Evolutionary conservation across 2,797 vertebrate species (phyloP).

Genomic region (Dipus sagitta): DNA sequence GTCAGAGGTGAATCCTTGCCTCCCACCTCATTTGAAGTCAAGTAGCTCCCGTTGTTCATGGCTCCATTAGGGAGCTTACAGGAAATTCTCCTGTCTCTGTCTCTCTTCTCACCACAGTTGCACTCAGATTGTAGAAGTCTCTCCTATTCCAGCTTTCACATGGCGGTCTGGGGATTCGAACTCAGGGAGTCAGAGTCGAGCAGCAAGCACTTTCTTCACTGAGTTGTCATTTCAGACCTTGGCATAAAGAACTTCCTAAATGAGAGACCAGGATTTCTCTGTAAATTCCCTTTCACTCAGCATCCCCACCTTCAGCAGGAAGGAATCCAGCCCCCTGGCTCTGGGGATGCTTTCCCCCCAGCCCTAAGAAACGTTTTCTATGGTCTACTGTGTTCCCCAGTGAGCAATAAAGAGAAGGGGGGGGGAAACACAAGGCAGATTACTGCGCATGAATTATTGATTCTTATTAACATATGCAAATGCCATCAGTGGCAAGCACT

Average conservation of each 20-base stretch:
- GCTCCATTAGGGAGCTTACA: no score
- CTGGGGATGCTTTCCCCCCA: neutral
- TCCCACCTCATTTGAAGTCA: no score
- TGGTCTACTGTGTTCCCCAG: neutral
- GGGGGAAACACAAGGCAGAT: constrained; percentile 44
- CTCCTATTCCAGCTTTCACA: no score
- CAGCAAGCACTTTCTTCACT: no score
- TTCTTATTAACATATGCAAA: constrained; percentile 66
- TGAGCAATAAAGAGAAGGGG: neutral
- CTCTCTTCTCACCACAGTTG: no score
- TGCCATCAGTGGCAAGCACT: constrained; percentile 25
- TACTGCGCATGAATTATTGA: constrained; percentile 72
- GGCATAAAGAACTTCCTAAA: neutral
- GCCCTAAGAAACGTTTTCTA: neutral
- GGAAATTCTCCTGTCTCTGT: no score
- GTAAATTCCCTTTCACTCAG: neutral
- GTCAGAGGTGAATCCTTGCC: no score
- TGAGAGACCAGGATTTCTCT: neutral
- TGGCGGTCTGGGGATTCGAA: no score
- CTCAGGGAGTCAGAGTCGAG: no score
- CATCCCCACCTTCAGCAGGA: neutral
- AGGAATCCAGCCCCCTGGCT: neutral
- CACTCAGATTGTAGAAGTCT: no score
- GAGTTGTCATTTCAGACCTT: no score
- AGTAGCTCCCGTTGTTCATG: no score